Evolutionary conservation across 2,888 invertebrate species (phyloP).

Genomic region (Andricus curvator): DNA sequence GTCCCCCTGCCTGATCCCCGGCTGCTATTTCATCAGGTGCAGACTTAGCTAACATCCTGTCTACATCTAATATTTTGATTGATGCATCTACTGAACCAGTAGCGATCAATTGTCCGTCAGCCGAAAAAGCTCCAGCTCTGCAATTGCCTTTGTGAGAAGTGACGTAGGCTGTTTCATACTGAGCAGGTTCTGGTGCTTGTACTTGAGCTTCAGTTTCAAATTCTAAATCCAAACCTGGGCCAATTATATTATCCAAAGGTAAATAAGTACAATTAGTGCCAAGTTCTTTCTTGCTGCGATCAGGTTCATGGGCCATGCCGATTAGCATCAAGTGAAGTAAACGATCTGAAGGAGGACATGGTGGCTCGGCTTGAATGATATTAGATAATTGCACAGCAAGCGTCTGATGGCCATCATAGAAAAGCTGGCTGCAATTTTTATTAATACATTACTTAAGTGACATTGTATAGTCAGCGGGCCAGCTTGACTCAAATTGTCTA

Average conservation of each 20-base stretch:
- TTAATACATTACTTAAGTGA: neutral
- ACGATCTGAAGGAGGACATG: slow-evolving; percentile 97
- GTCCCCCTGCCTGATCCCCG: slow-evolving; percentile 93
- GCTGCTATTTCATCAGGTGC: slow-evolving; percentile 93
- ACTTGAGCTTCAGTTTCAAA: slow-evolving; percentile 97
- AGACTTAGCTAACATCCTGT: slow-evolving; percentile 98
- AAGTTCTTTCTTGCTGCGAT: slow-evolving; percentile 82
- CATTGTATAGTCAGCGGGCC: too few species aligned
- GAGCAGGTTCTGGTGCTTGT: slow-evolving; percentile 96
- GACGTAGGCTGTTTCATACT: slow-evolving; percentile 99
- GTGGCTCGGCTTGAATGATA: slow-evolving; percentile 93
- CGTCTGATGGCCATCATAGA: slow-evolving; percentile 98
- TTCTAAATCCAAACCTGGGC: slow-evolving; percentile 92
- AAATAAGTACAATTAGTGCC: slow-evolving; percentile 80
- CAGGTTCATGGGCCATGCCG: slow-evolving; percentile 91
- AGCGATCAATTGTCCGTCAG: slow-evolving; percentile 96
- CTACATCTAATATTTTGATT: slow-evolving; percentile 99
- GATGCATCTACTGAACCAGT: slow-evolving; percentile 99
- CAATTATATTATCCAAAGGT: slow-evolving; percentile 83
- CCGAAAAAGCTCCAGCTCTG: slow-evolving; percentile 96
- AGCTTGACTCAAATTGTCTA: too few species aligned
- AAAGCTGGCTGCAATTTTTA: slow-evolving; percentile 89
- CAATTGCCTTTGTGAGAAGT: slow-evolving; percentile 99
- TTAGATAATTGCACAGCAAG: slow-evolving; percentile 92
- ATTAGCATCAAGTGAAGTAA: slow-evolving; percentile 91